Evolutionary conservation across 2,888 invertebrate genomes (phyloP), one percentile per base, ranked within the genome.

Genomic region (Agrochola macilenta): DNA sequence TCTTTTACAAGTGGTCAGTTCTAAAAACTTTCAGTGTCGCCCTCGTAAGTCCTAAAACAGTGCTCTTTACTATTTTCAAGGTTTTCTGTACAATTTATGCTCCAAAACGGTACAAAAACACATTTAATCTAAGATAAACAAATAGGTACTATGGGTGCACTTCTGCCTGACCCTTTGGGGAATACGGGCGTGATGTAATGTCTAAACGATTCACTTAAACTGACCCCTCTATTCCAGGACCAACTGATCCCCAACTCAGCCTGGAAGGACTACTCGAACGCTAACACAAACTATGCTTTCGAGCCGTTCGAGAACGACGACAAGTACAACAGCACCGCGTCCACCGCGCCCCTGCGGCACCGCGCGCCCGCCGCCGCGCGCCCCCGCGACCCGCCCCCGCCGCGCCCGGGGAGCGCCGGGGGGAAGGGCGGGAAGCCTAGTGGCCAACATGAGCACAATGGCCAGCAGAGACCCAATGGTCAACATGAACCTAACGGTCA

Each of bases 231-330:
- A 0, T 87, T 84, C 0, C 97, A 99, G 98, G 98, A 98, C 89
- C 98, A 98, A 88, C 95, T 99, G 69, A 98, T 99, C 87, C 98
- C 98, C 39, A 98, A 98, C 93, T 98, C 98, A 30, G 98, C 98
- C 0, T 99, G 99, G 99, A 98, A 98, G 92, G 99, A 99, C 92
- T 99, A 99, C 93, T 98, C 98, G 0, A 97, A 98, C 1, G 97
- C 98, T 2, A 98, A 98, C 94, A 98, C 98, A 0, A 99, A 99
- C 95, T 99, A 99, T 94, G 99, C 98, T 0, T 99, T 99, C 94
- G 99, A 99, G 90, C 98, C 98, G 0, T 98, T 98, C 93, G 99
- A 98, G 89, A 98, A 98, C 78, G 98, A 98, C 89, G 98, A 98
- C 91, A 98, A 98, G 90, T 95, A 94, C 90, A 94, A 94, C 88